These are phyloP conservation scores for Torymus texanus DNA, from an alignment of 2,888 invertebrate genomes.

Conservation along the genomic window DNA sequence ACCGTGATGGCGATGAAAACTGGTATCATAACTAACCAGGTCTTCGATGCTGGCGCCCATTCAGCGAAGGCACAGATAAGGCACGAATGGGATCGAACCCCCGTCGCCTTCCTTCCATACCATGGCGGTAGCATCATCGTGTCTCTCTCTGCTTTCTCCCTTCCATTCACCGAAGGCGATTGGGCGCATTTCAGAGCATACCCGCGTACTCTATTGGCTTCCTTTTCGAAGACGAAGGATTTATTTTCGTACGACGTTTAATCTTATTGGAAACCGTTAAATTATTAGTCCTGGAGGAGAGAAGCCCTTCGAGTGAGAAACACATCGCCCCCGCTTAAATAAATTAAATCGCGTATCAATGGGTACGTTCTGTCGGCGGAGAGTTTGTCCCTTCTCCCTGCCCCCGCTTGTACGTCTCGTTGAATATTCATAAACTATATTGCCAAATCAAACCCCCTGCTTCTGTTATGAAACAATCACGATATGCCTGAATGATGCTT, in stretches of 20 bases:
- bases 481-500: too few species aligned
- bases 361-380: neutral
- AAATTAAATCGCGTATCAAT: slow-evolving; percentile 9
- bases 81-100: too few species aligned
- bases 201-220: too few species aligned
- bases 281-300: neutral
- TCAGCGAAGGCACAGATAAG: neutral
- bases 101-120: too few species aligned
- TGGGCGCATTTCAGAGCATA: neutral
- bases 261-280: slow-evolving; percentile 16
- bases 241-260: slow-evolving; percentile 14
- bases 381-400: too few species aligned
- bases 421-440: too few species aligned
- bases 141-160: too few species aligned
- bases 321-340: neutral
- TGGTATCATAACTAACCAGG: slow-evolving; percentile 24
- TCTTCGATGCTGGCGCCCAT: slow-evolving; percentile 5
- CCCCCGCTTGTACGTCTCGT: too few species aligned
- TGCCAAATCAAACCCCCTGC: too few species aligned
- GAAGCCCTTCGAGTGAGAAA: neutral
- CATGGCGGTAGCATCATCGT: too few species aligned
- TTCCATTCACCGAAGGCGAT: too few species aligned
- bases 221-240: neutral
- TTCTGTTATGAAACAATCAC: too few species aligned
- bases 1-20: slow-evolving; percentile 21